Conservation (phyloP, 1,140 invertebrate species). For the Aethina tumida region DNA sequence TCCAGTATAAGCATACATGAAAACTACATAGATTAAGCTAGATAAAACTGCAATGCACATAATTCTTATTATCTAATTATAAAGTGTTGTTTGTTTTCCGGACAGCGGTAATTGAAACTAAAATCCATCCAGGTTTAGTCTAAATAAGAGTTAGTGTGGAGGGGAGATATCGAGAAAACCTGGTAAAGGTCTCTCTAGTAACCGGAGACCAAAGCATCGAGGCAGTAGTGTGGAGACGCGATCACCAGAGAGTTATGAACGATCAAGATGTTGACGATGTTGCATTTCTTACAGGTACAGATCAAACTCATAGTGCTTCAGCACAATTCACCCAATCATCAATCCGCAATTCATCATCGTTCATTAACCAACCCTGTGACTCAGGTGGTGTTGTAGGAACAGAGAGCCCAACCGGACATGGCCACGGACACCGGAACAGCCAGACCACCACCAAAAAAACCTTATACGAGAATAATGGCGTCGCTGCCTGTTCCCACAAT, state of each 20-base stretch:
- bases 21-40: too few relatives aligned
- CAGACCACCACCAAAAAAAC: too few relatives aligned
- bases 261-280: conserved; percentile 89
- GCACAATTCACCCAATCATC: conserved; percentile 30
- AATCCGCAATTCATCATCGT: conserved; percentile 29
- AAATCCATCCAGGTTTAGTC: conserved; percentile 6
- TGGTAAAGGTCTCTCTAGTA: conserved; percentile 37
- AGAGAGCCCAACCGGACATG: conserved; percentile 49
- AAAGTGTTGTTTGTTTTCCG: too few relatives aligned
- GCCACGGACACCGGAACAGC: too few relatives aligned
- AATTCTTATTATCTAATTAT: too few relatives aligned
- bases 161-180: conserved; percentile 29
- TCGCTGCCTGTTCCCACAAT: conserved; percentile 79
- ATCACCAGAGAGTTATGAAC: conserved; percentile 46
- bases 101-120: too few relatives aligned
- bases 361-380: conserved; percentile 33
- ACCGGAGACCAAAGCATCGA: conserved; percentile 33
- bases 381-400: conserved; percentile 44
- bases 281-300: conserved; percentile 77
- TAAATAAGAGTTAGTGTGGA: conserved; percentile 27
- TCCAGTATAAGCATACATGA: too few relatives aligned
- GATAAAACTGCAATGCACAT: too few relatives aligned
- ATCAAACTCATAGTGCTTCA: conserved; percentile 22
- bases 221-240: conserved; percentile 37
- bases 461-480: conserved; percentile 62